Evolutionary conservation across 2,888 invertebrate genomes (phyloP).

Genomic region (Sthenelais limicola): DNA sequence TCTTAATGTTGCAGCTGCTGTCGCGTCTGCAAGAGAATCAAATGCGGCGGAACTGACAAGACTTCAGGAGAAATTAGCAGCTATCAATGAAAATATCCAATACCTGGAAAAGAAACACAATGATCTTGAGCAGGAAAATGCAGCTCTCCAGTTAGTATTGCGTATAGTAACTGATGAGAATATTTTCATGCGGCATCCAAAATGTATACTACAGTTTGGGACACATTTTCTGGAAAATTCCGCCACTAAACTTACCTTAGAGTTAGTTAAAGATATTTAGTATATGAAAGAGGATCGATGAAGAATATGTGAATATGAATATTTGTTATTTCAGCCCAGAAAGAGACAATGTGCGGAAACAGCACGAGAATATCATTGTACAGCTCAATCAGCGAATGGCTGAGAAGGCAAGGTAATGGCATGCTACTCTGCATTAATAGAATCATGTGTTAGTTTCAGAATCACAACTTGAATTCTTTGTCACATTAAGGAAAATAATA

Average conservation of each 20-base stretch:
- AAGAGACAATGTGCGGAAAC: conserved; percentile 64
- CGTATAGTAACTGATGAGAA: not conserved
- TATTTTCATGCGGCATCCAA: too few relatives aligned
- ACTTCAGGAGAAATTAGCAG: conserved; percentile 61
- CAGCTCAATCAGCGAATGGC: conserved; percentile 71
- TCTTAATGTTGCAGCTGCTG: conserved; percentile 63
- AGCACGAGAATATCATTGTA: conserved; percentile 70
- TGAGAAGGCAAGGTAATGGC: conserved; percentile 68
- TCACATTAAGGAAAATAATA: too few relatives aligned
- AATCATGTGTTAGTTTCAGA: too few relatives aligned
- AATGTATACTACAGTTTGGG: too few relatives aligned
- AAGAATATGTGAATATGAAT: too few relatives aligned
- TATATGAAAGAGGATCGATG: too few relatives aligned
- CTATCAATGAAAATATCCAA: conserved; percentile 62
- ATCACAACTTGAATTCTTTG: too few relatives aligned
- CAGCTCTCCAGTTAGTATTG: conserved; percentile 63
- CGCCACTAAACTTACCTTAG: too few relatives aligned
- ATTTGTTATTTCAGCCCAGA: conserved; percentile 63
- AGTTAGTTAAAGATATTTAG: too few relatives aligned
- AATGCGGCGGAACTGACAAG: conserved; percentile 64
- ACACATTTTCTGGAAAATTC: too few relatives aligned
- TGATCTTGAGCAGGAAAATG: conserved; percentile 67
- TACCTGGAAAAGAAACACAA: conserved; percentile 60
- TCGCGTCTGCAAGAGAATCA: conserved; percentile 66
- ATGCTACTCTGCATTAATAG: too few relatives aligned